Conservation (phyloP, 2,797 vertebrate species). For the Anniella stebbinsi region DNA sequence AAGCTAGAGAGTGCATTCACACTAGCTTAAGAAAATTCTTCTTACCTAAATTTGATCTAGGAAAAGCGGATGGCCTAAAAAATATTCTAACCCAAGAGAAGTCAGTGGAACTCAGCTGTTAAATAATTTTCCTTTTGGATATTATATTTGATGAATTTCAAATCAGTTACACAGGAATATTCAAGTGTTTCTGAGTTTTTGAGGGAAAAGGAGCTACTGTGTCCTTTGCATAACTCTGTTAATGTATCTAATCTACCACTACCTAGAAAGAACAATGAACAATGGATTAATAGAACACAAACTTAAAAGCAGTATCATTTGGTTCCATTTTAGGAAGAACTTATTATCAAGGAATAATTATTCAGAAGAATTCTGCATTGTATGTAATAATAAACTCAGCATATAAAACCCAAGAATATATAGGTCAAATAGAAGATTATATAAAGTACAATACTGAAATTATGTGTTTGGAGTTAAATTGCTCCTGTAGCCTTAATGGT, state of each 20-base stretch:
- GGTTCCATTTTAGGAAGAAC: background rate
- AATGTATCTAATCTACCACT: background rate
- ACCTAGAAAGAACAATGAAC: background rate
- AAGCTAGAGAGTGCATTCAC: constrained; percentile 16
- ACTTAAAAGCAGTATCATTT: background rate
- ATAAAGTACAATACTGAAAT: background rate
- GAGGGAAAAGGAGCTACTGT: background rate
- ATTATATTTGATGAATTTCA: background rate
- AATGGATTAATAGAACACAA: background rate
- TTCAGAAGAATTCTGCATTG: background rate
- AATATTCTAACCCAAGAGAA: constrained; percentile 35
- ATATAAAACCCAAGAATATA: background rate
- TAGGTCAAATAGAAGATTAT: background rate
- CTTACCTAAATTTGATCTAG: background rate
- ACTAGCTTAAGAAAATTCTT: constrained; percentile 17
- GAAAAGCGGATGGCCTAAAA: constrained; percentile 26
- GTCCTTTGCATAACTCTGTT: background rate
- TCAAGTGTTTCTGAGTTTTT: background rate
- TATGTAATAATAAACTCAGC: background rate
- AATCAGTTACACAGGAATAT: background rate
- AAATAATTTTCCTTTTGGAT: background rate
- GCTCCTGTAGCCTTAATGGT: background rate
- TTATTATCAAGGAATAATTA: background rate
- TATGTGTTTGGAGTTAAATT: background rate
- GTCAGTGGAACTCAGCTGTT: background rate